Base-by-base conservation (phyloP, 2,797 vertebrate genomes). In the Galaxias olidus region DNA sequence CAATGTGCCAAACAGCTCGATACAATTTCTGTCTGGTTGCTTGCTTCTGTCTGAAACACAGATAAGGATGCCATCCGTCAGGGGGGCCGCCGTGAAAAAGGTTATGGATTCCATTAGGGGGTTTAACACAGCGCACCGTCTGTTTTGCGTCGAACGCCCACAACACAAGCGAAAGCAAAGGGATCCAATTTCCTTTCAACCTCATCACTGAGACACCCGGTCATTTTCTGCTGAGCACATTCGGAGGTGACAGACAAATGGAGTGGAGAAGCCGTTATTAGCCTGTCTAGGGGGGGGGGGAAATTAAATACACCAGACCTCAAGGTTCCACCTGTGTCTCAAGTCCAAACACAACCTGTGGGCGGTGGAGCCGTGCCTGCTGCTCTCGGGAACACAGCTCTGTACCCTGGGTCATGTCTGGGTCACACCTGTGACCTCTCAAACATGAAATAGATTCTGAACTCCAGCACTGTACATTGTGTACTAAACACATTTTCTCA, bases 121-220 rank as follows among this genome's bases (percentile, higher is more conserved):
- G 43, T 66, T 30, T 17, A 1, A 71, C 78, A 82, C 86, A 87
- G 83, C 82, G 74, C 79, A 80, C 69, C 72, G 73, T 71, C 69
- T 65, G 71, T 86, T 89, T 30, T 79, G 79, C 72, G 80, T 74
- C 70, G 64, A 80, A 59, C 66, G 43, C 68, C 73, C 30, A 30
- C 30, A 30, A 49, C 77, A 88, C 87, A 89, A 86, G 82, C 73
- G 84, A 78, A 52, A 63, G 79, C 80, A 77, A 76, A 74, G 74
- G 74, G 89, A 83, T n/a, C 77, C 82, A 90, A 87, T 91, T 90
- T 89, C 86, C 86, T 85, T 68, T 69, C 80, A 77, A 77, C 79
- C 77, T 74, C 84, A 77, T 84, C 78, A 90, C 90, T 88, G 79
- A 70, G 76, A 85, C 87, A 83, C 84, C 77, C 80, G 86, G 88